Percentiles rank a stretch among this genome's conserved stretches.
Evolutionary conservation across 2,113 vertebrate genomes (phyloP).

Genomic region (Thalassoma bifasciatum): DNA sequence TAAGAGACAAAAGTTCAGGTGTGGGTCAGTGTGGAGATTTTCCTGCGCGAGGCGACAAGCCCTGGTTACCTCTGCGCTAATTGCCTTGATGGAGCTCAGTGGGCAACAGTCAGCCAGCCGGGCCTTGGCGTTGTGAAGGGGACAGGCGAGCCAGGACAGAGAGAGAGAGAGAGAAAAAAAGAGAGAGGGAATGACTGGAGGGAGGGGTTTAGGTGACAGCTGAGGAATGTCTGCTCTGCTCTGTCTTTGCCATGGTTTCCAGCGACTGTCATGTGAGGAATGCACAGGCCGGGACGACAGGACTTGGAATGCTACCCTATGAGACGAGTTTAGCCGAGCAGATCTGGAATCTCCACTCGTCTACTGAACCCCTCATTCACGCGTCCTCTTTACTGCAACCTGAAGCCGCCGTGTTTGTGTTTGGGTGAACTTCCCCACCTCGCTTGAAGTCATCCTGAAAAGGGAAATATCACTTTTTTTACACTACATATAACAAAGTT

Average conservation of each 20-base stretch:
- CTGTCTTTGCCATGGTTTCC: constrained; percentile 87
- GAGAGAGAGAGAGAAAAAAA: neutral
- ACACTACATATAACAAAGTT: neutral
- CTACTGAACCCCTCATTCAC: constrained; percentile 15
- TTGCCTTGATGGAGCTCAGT: constrained; percentile 65
- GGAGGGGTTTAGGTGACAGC: constrained; percentile 85
- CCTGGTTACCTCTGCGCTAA: constrained; percentile 53
- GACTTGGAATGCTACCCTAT: constrained; percentile 86
- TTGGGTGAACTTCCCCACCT: neutral
- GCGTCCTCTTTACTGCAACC: constrained; percentile 12
- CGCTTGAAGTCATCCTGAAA: no score
- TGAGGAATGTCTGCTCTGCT: constrained; percentile 87
- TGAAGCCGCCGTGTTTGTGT: constrained; percentile 4
- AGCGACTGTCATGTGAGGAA: constrained; percentile 89
- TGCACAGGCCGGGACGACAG: constrained; percentile 82
- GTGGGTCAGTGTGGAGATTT: constrained; percentile 64
- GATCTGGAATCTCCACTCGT: constrained; percentile 51
- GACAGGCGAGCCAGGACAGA: constrained; percentile 42
- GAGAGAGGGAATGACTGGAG: constrained; percentile 39
- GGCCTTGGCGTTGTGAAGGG: constrained; percentile 51
- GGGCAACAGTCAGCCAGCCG: constrained; percentile 63
- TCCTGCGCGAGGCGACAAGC: constrained; percentile 40
- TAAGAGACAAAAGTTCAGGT: constrained; percentile 58
- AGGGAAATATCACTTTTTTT: neutral
- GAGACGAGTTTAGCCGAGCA: constrained; percentile 64